Percentiles rank a stretch among this genome's conserved stretches.
Conservation (phyloP, 2,797 vertebrate genomes). For the Gymnoscopelus braueri region DNA sequence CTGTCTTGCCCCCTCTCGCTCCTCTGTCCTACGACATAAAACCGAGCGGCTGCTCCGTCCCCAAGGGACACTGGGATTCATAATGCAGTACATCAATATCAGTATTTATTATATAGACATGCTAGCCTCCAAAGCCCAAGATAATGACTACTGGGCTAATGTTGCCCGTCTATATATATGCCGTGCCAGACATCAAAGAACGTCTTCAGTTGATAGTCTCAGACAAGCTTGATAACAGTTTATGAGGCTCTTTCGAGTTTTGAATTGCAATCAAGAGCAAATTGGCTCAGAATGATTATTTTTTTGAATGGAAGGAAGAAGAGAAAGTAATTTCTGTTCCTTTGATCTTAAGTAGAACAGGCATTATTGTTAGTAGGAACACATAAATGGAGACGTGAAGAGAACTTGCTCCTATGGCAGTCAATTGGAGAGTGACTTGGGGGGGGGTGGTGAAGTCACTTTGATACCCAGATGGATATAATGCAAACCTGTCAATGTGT, state of each 20-base stretch:
- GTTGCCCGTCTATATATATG: slow-evolving; percentile 32
- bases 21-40: slow-evolving; percentile 46
- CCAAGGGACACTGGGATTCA: slow-evolving; percentile 56
- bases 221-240: slow-evolving; percentile 52
- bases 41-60: slow-evolving; percentile 38
- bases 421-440: background rate
- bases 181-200: slow-evolving; percentile 54
- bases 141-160: slow-evolving; percentile 56
- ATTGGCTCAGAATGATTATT: no score
- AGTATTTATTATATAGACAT: slow-evolving; percentile 63
- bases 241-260: slow-evolving; percentile 50
- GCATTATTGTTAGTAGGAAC: no score
- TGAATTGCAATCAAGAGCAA: background rate
- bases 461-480: no score
- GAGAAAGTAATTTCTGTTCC: no score
- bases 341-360: no score
- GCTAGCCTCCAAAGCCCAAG: slow-evolving; percentile 33
- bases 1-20: background rate
- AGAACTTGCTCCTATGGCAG: background rate
- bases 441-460: no score
- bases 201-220: slow-evolving; percentile 56
- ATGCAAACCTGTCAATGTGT: no score
- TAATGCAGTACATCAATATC: slow-evolving; percentile 66
- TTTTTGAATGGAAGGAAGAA: no score
- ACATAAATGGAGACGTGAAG: no score